phyloP scores from a whole-genome alignment of 2,113 vertebrate species.

The Lynx canadensis region DNA sequence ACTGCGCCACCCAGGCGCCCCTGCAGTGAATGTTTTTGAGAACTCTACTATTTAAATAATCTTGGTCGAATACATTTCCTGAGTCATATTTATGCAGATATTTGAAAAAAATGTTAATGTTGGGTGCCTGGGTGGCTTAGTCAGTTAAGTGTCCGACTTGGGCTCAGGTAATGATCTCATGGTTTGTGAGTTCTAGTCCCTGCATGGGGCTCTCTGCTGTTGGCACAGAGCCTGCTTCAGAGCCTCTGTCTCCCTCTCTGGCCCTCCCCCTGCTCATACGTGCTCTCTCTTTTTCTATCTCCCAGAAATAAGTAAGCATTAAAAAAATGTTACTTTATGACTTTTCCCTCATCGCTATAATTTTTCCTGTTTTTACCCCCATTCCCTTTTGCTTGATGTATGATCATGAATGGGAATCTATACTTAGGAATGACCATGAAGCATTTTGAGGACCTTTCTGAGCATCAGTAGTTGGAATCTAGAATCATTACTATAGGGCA shows the following conservation, averaged over 20 bases:
- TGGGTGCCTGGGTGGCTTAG: no score
- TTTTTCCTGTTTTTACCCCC: not conserved
- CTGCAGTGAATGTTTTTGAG: not conserved
- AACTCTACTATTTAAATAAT: not conserved
- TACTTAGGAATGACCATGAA: not conserved
- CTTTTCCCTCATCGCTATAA: not conserved
- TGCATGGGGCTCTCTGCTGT: no score
- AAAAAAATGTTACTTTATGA: not conserved
- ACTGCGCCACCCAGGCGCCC: no score
- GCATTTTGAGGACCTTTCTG: not conserved
- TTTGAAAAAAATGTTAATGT: not conserved
- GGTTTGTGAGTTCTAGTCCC: no score
- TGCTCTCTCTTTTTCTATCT: no score
- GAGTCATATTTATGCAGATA: not conserved
- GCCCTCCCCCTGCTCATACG: no score
- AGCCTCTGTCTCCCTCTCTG: no score
- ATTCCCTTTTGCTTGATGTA: not conserved
- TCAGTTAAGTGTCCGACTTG: no score
- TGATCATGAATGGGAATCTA: not conserved
- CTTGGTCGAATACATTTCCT: not conserved
- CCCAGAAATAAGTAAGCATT: no score
- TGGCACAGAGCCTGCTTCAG: no score
- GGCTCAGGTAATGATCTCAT: no score
- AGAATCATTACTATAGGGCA: not conserved
- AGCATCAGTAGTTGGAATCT: not conserved